Percentiles rank a stretch among this genome's conserved stretches.
Evolutionary conservation across 1,140 invertebrate species (phyloP).

Genomic region (Caenorhabditis briggsae): DNA sequence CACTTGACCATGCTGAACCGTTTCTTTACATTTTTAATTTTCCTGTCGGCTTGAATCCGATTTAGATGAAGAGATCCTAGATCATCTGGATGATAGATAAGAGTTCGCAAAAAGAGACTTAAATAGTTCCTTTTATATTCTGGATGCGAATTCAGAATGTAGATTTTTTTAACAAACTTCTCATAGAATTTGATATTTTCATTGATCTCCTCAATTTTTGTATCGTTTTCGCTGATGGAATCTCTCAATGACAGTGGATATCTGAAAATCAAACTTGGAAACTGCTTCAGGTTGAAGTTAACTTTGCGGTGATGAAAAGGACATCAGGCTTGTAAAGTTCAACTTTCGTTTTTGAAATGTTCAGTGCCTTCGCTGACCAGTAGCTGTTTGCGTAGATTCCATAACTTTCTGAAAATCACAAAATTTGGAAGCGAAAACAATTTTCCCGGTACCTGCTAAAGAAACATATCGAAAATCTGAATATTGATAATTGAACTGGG

Average conservation of each 20-base stretch:
- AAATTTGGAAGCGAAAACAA: background rate
- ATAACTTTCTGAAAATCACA: background rate
- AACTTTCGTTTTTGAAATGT: background rate
- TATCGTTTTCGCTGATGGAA: background rate
- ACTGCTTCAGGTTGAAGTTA: background rate
- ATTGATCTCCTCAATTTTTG: background rate
- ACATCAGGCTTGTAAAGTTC: conserved; percentile 10
- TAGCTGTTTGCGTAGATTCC: background rate
- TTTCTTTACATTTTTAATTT: conserved; percentile 19
- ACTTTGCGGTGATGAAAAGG: background rate
- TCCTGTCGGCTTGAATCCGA: background rate
- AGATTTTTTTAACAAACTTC: background rate
- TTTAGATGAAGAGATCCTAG: conserved; percentile 28
- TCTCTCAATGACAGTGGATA: background rate
- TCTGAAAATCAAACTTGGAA: background rate
- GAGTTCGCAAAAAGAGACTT: background rate
- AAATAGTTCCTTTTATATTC: background rate
- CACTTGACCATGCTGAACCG: conserved; percentile 5
- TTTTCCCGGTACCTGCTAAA: background rate
- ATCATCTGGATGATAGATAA: background rate
- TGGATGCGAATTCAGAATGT: conserved; percentile 5
- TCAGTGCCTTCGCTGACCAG: background rate
- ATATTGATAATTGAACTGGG: background rate
- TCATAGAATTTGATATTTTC: conserved; percentile 29
- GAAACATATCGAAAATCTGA: background rate